Evolutionary conservation across 2,113 vertebrate species (phyloP).

Genomic region (Chionodraco myersi): DNA sequence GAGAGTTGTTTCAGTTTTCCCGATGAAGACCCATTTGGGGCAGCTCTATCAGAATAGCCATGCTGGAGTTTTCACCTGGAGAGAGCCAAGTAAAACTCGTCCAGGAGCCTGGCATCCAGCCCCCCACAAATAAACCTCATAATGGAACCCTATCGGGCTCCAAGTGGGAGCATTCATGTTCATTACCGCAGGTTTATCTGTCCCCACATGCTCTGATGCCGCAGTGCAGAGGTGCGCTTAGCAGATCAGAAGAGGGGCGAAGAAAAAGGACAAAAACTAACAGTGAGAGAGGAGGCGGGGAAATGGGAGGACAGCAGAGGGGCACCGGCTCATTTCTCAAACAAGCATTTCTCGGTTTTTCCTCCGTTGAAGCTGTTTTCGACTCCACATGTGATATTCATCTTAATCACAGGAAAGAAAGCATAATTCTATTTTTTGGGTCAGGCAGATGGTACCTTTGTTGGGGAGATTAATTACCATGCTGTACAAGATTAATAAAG

Average conservation of each 20-base stretch:
- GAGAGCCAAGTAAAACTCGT: slow-evolving; percentile 49
- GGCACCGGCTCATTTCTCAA: slow-evolving; percentile 48
- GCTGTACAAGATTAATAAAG: slow-evolving; percentile 81
- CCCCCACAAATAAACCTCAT: slow-evolving; percentile 62
- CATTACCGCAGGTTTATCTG: slow-evolving; percentile 66
- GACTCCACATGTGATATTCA: slow-evolving; percentile 65
- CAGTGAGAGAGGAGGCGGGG: slow-evolving; percentile 4
- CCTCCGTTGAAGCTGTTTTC: slow-evolving; percentile 52
- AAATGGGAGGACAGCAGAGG: slow-evolving; percentile 14
- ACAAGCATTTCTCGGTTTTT: slow-evolving; percentile 45
- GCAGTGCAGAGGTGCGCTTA: slow-evolving; percentile 50
- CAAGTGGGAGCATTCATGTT: slow-evolving; percentile 70
- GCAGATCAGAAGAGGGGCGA: slow-evolving; percentile 2
- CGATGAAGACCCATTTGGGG: slow-evolving; percentile 2
- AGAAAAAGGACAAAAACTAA: slow-evolving; percentile 23
- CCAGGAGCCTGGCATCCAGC: slow-evolving; percentile 45
- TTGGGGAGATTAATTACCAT: slow-evolving; percentile 82
- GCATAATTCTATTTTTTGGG: slow-evolving; percentile 79
- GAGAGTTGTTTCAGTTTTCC: slow-evolving; percentile 13
- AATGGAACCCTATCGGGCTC: slow-evolving; percentile 61
- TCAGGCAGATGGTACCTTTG: slow-evolving; percentile 85
- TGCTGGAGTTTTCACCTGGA: slow-evolving; percentile 26
- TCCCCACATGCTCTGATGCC: slow-evolving; percentile 44
- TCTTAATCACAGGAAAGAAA: slow-evolving; percentile 77
- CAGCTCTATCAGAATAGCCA: slow-evolving; percentile 26